Evolutionary conservation across 2,113 vertebrate species (phyloP).

Genomic region (Mormyrus lacerda): DNA sequence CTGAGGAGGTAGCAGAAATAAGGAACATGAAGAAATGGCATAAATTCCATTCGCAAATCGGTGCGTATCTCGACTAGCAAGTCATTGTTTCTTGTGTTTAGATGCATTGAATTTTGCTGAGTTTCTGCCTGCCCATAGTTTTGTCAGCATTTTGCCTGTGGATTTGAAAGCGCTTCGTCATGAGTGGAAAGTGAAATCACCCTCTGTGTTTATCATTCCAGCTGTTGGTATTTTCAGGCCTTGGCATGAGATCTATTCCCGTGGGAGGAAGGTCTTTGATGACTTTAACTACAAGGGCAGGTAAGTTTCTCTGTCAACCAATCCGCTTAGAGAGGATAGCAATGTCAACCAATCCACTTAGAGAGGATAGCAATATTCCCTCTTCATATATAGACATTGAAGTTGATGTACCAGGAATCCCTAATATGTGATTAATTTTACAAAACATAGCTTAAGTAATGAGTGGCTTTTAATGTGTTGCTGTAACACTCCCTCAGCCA

Average conservation of each 20-base stretch:
- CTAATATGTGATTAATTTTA: background rate
- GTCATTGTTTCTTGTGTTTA: background rate
- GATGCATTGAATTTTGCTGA: background rate
- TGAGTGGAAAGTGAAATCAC: background rate
- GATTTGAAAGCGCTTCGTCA: background rate
- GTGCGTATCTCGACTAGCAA: conserved; percentile 32
- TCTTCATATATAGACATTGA: background rate
- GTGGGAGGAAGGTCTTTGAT: conserved; percentile 52
- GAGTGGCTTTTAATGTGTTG: background rate
- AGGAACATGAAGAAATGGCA: conserved; percentile 31
- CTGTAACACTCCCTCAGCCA: background rate
- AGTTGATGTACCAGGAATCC: background rate
- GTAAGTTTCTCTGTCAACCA: conserved; percentile 28
- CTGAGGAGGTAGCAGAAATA: conserved; percentile 27
- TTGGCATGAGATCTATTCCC: conserved; percentile 37
- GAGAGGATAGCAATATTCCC: background rate
- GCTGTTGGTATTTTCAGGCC: conserved; percentile 52
- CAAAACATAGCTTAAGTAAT: background rate
- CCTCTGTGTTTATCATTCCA: background rate
- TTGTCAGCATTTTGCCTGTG: background rate
- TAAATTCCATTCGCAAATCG: conserved; percentile 42
- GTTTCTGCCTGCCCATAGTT: background rate
- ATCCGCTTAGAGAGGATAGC: background rate
- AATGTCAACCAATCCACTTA: background rate
- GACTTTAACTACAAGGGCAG: conserved; percentile 44